Base-by-base conservation (phyloP, 2,113 vertebrate species). In the Malurus cyaneus region DNA sequence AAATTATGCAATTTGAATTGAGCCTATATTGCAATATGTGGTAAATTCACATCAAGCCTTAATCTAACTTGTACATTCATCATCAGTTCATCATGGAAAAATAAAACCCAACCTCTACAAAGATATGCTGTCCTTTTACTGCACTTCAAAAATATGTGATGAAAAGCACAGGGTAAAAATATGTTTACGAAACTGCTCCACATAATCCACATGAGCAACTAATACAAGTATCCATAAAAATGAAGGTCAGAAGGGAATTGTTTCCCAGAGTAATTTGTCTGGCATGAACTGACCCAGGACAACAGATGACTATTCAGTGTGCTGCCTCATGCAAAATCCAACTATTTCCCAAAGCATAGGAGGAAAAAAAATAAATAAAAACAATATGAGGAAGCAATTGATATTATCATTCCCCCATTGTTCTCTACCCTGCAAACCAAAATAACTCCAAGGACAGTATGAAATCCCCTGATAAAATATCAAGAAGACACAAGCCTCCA, bases 331-430 rank as follows among this genome's bases (percentile, higher is more conserved):
- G 59, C 67, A 80, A 67, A 92, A 96, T 77, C 52, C 74, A 95
- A 56, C 76, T 60, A 52, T 80, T 94, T 94, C 88, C 76, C 85
- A 92, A 96, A 96, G 96, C 15, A 86, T 42, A 39, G 61, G 79
- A 69, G 42, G 36, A 39, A 80, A 95, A 81, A 89, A 91, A 80
- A 92, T 5, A 80, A 78, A 91, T 29, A 79, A 82, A 89, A 86
- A 96, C 87, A 95, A 95, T 95, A 32, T 67, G 91, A 96, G 96
- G 96, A 96, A 95, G 77, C 76, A 96, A 95, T 95, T 95, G 86
- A 95, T 93, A 74, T 84, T 93, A 96, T 96, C 94, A 71, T 86
- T 86, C 41, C 20, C 56, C 80, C 56, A 94, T 95, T 95, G 96
- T 95, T 96, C 69, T 95, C 53, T 86, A 24, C 44, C 28, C 53